Base-by-base conservation (phyloP, 2,797 vertebrate genomes). In the Poeciliopsis infans region DNA sequence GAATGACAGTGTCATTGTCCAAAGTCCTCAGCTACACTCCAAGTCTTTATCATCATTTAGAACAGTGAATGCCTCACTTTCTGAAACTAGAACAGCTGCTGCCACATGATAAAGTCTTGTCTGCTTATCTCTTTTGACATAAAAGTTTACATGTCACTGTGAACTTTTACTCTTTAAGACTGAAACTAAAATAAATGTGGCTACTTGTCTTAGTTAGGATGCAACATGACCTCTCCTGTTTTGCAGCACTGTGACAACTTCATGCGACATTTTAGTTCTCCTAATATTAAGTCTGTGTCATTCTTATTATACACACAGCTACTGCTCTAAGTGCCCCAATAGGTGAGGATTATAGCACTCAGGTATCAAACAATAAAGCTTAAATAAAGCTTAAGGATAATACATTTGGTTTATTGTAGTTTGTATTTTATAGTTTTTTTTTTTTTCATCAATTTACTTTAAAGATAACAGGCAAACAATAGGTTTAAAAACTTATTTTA, bases 51-150 rank as follows among this genome's bases (percentile, higher is more conserved):
- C 28, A 23, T 28, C 47, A 16, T 74, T n/a, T 3, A 25, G 25
- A 46, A 72, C 43, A 25, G n/a, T 6, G 25, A 73, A 18, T 46
- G 31, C 31, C 13, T 45, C 25, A 36, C 25, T 66, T 39, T 74
- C 15, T 66, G 8, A 28, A n/a, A 31, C 25, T 53, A 16, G 23
- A 55, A 12, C 45, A 76, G 57, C 47, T 55, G 59, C 39, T 66
- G 5, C 41, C 18, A 6, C 61, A 25, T 72, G 41, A 74, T 31
- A 64, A 25, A 6, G 39, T 20, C 25, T 15, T 8, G 10, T 25
- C 68, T 78, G 28, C 55, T 71, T 64, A 61, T 72, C n/a, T 59
- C 28, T 55, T 74, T 11, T 46, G 51, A 51, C 49, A 51, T 51
- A 10, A 23, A 51, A 51, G 20, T 25, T 55, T 41, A 70, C 43